Evolutionary conservation across 2,797 vertebrate genomes (phyloP), one percentile per base, ranked within the genome.

Genomic region (Sylvilagus floridanus): DNA sequence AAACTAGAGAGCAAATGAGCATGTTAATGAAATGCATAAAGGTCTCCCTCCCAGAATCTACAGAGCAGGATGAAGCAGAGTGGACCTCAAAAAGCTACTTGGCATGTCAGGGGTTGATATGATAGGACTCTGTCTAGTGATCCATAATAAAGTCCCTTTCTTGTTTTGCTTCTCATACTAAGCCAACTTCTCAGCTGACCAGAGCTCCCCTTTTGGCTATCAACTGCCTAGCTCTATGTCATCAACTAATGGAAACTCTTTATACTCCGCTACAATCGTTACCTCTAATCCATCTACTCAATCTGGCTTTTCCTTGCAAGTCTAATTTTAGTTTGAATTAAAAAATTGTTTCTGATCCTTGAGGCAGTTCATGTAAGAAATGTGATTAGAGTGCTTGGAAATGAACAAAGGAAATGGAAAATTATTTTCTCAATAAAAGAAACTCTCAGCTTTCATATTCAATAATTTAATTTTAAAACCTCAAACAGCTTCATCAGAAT

Each of bases 401-500:
- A 16, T 62, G 30, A 88, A 42, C n/a, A 93, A 77, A 42, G 24
- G 17, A 90, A 93, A 92, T 57, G 62, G 65, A 94, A 92, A 95
- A 83, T 28, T 57, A 63, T 71, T 88, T 84, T 92, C 42, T 57
- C 12, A 78, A 35, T 60, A 71, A 84, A 63, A 71, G 90, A 63
- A 93, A 52, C 32, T 22, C 66, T 89, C 30, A 66, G 68, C 14
- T 88, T 95, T 94, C 71, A 78, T 79, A 84, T 50, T 88, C 57
- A 95, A 52, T 86, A 86, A 68, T 83, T 92, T 88, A 52, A 81
- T 92, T 90, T 85, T 65, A 86, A 91, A 90, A 75, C 62, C 75
- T 89, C 54, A 79, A 91, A 72, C 16, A 94, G 26, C 47, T 90
- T 90, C 84, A 83, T 90, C 79, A 90, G 90, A 95, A 85, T 83